phyloP scores from a whole-genome alignment of 2,888 invertebrate species.

The Metacarcinus magister region DNA sequence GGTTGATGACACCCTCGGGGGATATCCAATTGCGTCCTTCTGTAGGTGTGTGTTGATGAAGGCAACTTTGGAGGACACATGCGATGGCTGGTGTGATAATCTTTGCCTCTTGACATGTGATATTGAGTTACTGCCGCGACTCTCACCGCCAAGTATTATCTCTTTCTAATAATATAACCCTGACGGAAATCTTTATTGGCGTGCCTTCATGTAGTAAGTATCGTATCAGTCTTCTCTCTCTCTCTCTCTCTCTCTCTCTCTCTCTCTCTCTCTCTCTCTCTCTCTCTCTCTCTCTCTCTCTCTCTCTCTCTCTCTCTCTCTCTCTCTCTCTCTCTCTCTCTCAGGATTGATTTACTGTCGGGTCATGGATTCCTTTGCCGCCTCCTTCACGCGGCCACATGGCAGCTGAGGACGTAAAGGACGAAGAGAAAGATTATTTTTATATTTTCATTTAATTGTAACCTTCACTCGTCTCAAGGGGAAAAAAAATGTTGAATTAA shows the following conservation, averaged over 20 bases:
- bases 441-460: background rate
- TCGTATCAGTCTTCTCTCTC: background rate
- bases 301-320: slow-evolving; percentile 49
- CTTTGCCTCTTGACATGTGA: background rate
- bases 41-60: background rate
- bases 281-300: background rate
- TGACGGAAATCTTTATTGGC: background rate
- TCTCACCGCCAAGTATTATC: background rate
- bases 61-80: background rate
- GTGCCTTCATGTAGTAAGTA: background rate
- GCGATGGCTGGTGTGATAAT: slow-evolving; percentile 11
- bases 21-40: background rate
- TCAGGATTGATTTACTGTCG: background rate
- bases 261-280: slow-evolving; percentile 8
- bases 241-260: background rate
- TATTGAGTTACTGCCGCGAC: background rate
- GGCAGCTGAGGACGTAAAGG: background rate
- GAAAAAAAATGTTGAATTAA: background rate
- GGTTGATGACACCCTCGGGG: background rate
- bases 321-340: slow-evolving; percentile 53
- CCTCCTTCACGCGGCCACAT: background rate
- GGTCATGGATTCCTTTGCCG: background rate
- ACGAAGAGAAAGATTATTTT: background rate
- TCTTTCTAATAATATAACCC: background rate
- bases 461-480: background rate